Base-by-base conservation (phyloP, 2,113 vertebrate species). In the Perca flavescens region DNA sequence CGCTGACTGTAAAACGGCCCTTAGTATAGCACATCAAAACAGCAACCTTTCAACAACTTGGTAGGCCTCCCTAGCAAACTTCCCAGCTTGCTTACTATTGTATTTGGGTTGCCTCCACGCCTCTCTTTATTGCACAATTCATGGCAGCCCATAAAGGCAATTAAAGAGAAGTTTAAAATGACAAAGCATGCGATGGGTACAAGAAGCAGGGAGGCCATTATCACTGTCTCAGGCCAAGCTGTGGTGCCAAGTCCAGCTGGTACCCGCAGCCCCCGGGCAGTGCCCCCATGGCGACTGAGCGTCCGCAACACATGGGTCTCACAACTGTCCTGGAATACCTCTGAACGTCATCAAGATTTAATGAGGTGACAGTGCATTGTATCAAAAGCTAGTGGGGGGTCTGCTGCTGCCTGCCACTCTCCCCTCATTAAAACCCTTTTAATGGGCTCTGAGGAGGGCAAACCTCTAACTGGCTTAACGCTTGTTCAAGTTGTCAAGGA, bases 391-490 rank as follows among this genome's bases (percentile, higher is more conserved):
- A 21, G 84, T 49, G 17, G 90, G 91, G 85, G 89, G 84, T 85
- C 85, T 11, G n/a, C 85, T 21, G 63, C 83, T 67, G 84, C 61
- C 63, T 83, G 84, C 74, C 86, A 88, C 90, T 91, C 77, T 88
- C 80, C 52, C 61, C 86, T 93, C 93, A 95, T 95, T 95, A 94
- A 93, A 94, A 88, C 7, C 81, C 86, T 92, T 90, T 93, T 93
- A 94, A 94, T 93, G 79, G 88, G 72, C 91, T 87, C 85, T 65
- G 85, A 92, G 87, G 86, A 90, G 78, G 73, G 34, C 77, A 54
- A 60, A 80, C 82, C 75, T 77, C 79, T 58, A 77, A 80, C 74
- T 77, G 77, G 72, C 83, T 90, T 81, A 79, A 87, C 57, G 73
- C 87, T 86, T 89, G 81, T 88, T 77, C 85, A 85, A 87, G 88